Conservation (phyloP, 2,888 invertebrate genomes). For the Drosophila histrio region DNA sequence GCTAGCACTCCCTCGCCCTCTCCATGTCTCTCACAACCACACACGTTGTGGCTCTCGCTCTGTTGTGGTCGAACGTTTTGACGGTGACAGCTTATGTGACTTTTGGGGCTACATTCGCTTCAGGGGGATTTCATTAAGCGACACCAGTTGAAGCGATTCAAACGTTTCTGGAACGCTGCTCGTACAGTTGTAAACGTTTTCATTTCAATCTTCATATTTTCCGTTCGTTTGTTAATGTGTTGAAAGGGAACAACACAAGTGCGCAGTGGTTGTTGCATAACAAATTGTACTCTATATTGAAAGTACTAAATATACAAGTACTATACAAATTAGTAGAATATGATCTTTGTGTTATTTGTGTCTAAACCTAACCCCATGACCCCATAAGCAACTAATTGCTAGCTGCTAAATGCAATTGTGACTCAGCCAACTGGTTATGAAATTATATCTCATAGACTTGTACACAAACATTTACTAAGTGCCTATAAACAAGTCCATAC, state of each 20-base stretch:
- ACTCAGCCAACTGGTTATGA: slow-evolving; percentile 18
- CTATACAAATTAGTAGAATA: not conserved
- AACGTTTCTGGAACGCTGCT: slow-evolving; percentile 22
- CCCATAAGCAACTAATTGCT: slow-evolving; percentile 4
- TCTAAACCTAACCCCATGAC: slow-evolving; percentile 5
- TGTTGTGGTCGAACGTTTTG: not conserved
- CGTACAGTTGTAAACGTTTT: slow-evolving; percentile 6
- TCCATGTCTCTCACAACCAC: not conserved
- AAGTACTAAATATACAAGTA: slow-evolving; percentile 2
- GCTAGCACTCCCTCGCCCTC: not conserved
- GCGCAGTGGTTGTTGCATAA: slow-evolving; percentile 36
- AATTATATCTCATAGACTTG: not conserved
- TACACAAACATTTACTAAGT: slow-evolving; percentile 1
- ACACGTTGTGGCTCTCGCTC: not conserved
- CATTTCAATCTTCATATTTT: slow-evolving; percentile 11
- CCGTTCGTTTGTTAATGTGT: slow-evolving; percentile 13
- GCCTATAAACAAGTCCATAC: slow-evolving; percentile 1
- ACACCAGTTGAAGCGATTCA: slow-evolving; percentile 29
- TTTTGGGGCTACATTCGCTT: slow-evolving; percentile 18
- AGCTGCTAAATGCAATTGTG: slow-evolving; percentile 8
- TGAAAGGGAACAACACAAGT: slow-evolving; percentile 20
- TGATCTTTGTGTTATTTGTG: slow-evolving; percentile 26
- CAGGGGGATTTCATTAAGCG: slow-evolving; percentile 41
- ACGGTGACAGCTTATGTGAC: slow-evolving; percentile 26
- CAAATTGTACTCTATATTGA: not conserved